Evolutionary conservation across 2,113 vertebrate genomes (phyloP), one percentile per base, ranked within the genome.

Genomic region (Falco punctatus): DNA sequence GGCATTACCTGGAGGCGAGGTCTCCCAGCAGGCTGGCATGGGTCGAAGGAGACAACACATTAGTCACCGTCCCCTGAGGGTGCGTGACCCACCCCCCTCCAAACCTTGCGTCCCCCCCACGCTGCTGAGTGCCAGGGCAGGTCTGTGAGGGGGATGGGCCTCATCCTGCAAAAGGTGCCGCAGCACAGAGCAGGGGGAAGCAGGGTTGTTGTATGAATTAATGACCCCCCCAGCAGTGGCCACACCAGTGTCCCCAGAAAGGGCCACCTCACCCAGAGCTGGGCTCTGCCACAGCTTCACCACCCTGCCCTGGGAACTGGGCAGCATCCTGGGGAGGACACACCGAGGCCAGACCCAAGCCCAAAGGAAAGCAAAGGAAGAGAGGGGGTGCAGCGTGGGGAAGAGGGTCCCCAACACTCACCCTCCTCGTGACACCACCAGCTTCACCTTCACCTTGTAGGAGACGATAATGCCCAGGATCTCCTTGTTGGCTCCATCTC

Each of bases 381-480:
- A 90, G 72, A 35, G 15, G 27, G 71, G 48, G 40, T 44, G 21
- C 49, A 30, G 59, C 26, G 32, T 21, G 6, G 3, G 21, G 26
- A 30, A n/a, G 51, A 23, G 21, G 8, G 13, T 62, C 40, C 81
- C 51, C 48, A 48, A 23, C 32, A 98, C 99, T 98, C 94, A 99
- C 99, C 99, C 99, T 80, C 99, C 99, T 91, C 99, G 97, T 2
- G 99, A 99, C 58, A 99, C 99, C 38, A 99, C 99, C 98, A 99
- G 98, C 98, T 99, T 99, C 97, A 99, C 99, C 95, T 99, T 99
- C 91, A 99, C 99, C 95, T 99, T 99, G 97, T 99, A 99, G 13
- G 99, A 99, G 32, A 99, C 99, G 2, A 99, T 99, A 71, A 99
- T 99, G 38, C 99, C 99, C 71, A 99, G 95, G 94, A 99, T 98